Conservation (phyloP, 2,113 vertebrate species). For the Oryzias melastigma region DNA sequence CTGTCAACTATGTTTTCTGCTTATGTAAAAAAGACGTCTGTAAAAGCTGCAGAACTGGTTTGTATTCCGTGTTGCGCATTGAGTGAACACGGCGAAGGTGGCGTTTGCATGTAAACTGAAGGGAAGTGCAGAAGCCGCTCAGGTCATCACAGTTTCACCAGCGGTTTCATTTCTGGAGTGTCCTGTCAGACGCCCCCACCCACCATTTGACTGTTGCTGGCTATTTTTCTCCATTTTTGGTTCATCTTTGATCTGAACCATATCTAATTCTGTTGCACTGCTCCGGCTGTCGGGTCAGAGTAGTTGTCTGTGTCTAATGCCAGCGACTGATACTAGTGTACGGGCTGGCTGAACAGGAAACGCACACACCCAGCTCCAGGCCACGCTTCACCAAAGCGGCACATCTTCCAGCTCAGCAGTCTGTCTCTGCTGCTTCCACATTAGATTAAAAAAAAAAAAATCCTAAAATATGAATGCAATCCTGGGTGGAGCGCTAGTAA, state of each 20-base stretch:
- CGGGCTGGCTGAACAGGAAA: slow-evolving; percentile 48
- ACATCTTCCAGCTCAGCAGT: slow-evolving; percentile 12
- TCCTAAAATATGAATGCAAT: slow-evolving; percentile 21
- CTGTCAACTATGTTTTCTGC: slow-evolving; percentile 4
- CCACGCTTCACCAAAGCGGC: slow-evolving; percentile 32
- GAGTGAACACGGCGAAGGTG: neutral
- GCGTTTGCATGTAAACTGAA: slow-evolving; percentile 3
- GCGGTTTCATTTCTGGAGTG: slow-evolving; percentile 3
- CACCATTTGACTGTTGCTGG: slow-evolving; percentile 3
- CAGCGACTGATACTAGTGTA: slow-evolving; percentile 31
- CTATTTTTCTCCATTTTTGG: slow-evolving; percentile 4
- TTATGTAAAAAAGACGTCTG: neutral
- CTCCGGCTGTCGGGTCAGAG: slow-evolving; percentile 37
- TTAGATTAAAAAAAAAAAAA: slow-evolving; percentile 1
- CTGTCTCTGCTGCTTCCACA: slow-evolving; percentile 5
- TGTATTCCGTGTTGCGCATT: neutral
- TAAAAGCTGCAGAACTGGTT: slow-evolving; percentile 27
- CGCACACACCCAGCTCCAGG: slow-evolving; percentile 35
- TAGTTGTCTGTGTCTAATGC: slow-evolving; percentile 21
- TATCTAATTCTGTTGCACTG: slow-evolving; percentile 39
- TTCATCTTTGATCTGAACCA: slow-evolving; percentile 27
- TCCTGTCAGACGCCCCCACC: slow-evolving; percentile 5
- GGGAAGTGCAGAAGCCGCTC: slow-evolving; percentile 1
- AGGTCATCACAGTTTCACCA: neutral
- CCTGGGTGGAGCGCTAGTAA: slow-evolving; percentile 1